A percentile compares a stretch with the other conserved stretches of the same genome.
These are phyloP conservation scores for Patella pellucida DNA, from an alignment of 2,888 invertebrate genomes.

Conservation along the genomic window DNA sequence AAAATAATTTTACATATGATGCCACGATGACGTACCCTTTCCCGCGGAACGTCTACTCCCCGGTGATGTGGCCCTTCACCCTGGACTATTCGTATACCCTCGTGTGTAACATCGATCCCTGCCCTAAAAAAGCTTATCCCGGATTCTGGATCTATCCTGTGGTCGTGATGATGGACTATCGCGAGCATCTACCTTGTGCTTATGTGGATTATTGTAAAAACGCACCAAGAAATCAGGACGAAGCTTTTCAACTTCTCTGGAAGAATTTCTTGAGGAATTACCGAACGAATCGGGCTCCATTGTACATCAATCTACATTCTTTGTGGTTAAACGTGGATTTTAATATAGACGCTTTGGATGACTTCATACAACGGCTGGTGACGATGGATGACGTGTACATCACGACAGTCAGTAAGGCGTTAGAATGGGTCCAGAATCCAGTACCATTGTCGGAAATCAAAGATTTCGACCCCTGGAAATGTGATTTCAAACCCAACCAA, in stretches of 20 bases:
- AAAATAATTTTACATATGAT: slow-evolving; percentile 55
- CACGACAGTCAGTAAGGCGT: slow-evolving; percentile 51
- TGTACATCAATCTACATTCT: slow-evolving; percentile 86
- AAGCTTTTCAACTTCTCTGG: slow-evolving; percentile 74
- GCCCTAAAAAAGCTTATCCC: slow-evolving; percentile 66
- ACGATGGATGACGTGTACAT: slow-evolving; percentile 63
- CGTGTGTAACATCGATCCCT: slow-evolving; percentile 63
- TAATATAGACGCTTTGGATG: slow-evolving; percentile 60
- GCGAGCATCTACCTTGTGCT: slow-evolving; percentile 57
- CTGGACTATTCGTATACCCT: slow-evolving; percentile 77
- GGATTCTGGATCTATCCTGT: slow-evolving; percentile 81
- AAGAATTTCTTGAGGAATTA: slow-evolving; percentile 85
- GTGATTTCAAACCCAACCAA: slow-evolving; percentile 35
- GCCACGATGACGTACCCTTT: slow-evolving; percentile 77
- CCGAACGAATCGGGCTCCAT: slow-evolving; percentile 79
- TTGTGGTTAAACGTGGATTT: slow-evolving; percentile 73
- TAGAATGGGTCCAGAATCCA: slow-evolving; percentile 61
- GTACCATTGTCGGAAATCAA: slow-evolving; percentile 48
- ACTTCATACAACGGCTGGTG: slow-evolving; percentile 55
- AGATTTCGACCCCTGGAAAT: slow-evolving; percentile 59
- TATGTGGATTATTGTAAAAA: slow-evolving; percentile 64
- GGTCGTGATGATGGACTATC: slow-evolving; percentile 63
- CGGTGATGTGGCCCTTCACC: slow-evolving; percentile 92
- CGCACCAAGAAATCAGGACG: slow-evolving; percentile 54
- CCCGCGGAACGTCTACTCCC: slow-evolving; percentile 88